Evolutionary conservation across 2,888 invertebrate genomes (phyloP).

Genomic region (Stenodera caucasica): DNA sequence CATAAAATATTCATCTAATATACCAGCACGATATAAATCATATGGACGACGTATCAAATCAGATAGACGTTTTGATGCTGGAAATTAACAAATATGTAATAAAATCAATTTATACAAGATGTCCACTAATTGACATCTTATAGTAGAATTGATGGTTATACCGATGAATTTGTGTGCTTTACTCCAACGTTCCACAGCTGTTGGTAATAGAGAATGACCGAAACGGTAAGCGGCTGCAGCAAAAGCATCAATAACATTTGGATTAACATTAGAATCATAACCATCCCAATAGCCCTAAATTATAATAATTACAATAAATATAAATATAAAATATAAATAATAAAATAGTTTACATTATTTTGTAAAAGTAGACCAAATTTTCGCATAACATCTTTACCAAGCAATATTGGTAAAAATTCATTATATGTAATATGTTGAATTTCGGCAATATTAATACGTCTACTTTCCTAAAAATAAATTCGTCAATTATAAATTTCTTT

Average conservation of each 20-base stretch:
- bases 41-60: slow-evolving; percentile 87
- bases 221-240: slow-evolving; percentile 92
- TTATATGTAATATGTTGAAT: slow-evolving; percentile 90
- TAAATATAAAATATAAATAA: too few relatives aligned
- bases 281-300: slow-evolving; percentile 78
- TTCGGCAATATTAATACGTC: slow-evolving; percentile 81
- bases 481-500: neutral
- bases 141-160: too few relatives aligned
- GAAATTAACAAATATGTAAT: slow-evolving; percentile 27
- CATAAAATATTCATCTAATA: slow-evolving; percentile 90
- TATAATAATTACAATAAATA: neutral
- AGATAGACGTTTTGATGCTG: slow-evolving; percentile 85
- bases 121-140: too few relatives aligned
- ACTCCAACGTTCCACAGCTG: slow-evolving; percentile 91
- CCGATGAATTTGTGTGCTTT: slow-evolving; percentile 93
- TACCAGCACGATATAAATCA: slow-evolving; percentile 87
- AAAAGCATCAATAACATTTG: slow-evolving; percentile 85
- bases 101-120: neutral
- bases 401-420: slow-evolving; percentile 84
- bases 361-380: slow-evolving; percentile 83
- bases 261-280: slow-evolving; percentile 82
- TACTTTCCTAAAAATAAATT: slow-evolving; percentile 62
- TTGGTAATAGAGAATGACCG: slow-evolving; percentile 87
- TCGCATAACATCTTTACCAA: slow-evolving; percentile 90
- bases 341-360: slow-evolving; percentile 62